Base-by-base conservation (phyloP, 2,113 vertebrate species). In the Panurus biarmicus region DNA sequence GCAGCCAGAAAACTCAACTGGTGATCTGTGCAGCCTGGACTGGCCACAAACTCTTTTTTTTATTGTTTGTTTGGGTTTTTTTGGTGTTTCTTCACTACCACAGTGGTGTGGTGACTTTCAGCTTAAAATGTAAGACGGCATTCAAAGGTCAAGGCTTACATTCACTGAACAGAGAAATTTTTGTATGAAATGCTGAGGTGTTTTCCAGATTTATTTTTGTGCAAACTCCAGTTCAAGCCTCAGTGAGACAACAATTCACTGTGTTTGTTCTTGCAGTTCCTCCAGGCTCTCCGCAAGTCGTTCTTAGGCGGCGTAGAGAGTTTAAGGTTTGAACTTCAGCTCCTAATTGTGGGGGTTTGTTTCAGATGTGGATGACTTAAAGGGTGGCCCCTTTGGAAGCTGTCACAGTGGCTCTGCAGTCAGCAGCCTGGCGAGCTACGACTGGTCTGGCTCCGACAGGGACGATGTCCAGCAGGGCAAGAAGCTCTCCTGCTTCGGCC, bases 311-410 rank as follows among this genome's bases (percentile, higher is more conserved):
- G 20, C 4, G 2, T 45, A 2, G 64, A 57, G 84, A 28, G 77
- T 74, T 19, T 8, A 3, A 19, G 2, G 2, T 85, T 38, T 71
- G 60, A 60, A 40, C 65, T 82, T 56, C 79, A 36, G 48, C 84
- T 91, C 94, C 96, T 98, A 97, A 97, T 36, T 72, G 82, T 89
- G 94, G 88, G 94, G 89, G 61, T 94, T 97, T 97, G 92, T 97
- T 98, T 98, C 98, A 99, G 99, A 99, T 97, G 93, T 98, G 95
- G 99, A 99, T 69, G 98, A 99, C 97, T 97, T 99, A 95, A 99
- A 99, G 98, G 98, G 98, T 92, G 98, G 98, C 96, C 98, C 98
- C 5, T 99, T 99, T 66, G 98, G 98, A 96, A 98, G 97, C 78
- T 97, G 54, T 44, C 90, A 94, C 96, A 97, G 97, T 33, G 96